Conservation (phyloP, 2,888 invertebrate genomes). For the Cylindroiulus punctatus region DNA sequence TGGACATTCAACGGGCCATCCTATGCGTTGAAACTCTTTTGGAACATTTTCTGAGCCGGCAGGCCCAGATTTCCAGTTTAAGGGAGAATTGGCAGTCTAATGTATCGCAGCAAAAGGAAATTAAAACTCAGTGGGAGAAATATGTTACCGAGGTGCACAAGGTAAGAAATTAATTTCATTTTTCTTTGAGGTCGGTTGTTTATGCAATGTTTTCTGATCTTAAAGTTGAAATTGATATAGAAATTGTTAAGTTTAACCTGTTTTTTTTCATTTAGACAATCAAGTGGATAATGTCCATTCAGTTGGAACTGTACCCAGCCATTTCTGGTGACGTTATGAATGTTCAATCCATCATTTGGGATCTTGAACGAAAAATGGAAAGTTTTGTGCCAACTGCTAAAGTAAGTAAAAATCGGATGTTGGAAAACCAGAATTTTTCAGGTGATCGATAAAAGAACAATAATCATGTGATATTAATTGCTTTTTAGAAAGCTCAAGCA, state of each 20-base stretch:
- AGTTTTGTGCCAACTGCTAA: slow-evolving; percentile 54
- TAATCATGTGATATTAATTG: neutral
- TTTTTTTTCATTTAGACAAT: slow-evolving; percentile 63
- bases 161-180: slow-evolving; percentile 66
- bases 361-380: slow-evolving; percentile 68
- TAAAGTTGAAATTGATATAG: neutral
- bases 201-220: neutral
- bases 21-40: slow-evolving; percentile 76
- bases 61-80: slow-evolving; percentile 74
- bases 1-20: slow-evolving; percentile 75
- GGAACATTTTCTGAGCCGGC: slow-evolving; percentile 75
- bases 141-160: slow-evolving; percentile 74
- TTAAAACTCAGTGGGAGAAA: slow-evolving; percentile 69
- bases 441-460: neutral
- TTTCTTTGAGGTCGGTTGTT: neutral
- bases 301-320: slow-evolving; percentile 79
- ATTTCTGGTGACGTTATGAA: slow-evolving; percentile 74
- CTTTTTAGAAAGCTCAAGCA: slow-evolving; percentile 69
- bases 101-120: slow-evolving; percentile 70
- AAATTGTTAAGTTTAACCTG: neutral
- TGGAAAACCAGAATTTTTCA: neutral
- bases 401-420: slow-evolving; percentile 16
- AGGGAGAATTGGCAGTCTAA: slow-evolving; percentile 79
- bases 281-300: slow-evolving; percentile 70
- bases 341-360: slow-evolving; percentile 71